These are phyloP conservation scores for Dolichallabes microphthalmus DNA, from an alignment of 2,113 vertebrate species.

Conservation along the genomic window DNA sequence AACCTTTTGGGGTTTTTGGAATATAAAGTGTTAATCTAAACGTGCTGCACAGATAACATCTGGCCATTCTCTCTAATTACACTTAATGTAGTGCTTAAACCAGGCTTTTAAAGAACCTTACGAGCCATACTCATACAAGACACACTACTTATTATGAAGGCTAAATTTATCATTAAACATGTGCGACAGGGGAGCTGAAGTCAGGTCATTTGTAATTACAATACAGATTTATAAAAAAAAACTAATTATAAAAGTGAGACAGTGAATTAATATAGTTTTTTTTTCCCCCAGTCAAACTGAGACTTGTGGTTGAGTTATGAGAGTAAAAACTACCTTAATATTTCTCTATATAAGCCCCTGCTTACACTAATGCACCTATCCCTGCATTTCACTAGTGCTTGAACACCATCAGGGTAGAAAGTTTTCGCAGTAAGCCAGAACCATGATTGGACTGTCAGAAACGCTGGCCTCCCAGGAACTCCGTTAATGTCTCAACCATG, in stretches of 20 bases:
- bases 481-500: no score
- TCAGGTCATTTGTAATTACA: neutral
- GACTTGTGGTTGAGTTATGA: no score
- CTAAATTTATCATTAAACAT: neutral
- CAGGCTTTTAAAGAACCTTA: neutral
- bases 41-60: neutral
- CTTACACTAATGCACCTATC: no score
- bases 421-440: no score
- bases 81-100: neutral
- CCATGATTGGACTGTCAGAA: no score
- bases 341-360: no score
- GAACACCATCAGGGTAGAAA: no score
- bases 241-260: neutral
- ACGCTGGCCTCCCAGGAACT: no score
- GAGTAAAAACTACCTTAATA: no score
- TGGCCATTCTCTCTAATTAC: neutral
- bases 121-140: neutral
- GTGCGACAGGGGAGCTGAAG: neutral
- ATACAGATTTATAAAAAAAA: neutral
- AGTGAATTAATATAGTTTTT: neutral
- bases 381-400: no score
- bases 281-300: no score
- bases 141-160: neutral
- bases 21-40: neutral
- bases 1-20: neutral